A percentile compares a stretch with the other conserved stretches of the same genome.
Evolutionary conservation across 1,140 invertebrate species (phyloP).

Genomic region (Arctopsyche grandis): DNA sequence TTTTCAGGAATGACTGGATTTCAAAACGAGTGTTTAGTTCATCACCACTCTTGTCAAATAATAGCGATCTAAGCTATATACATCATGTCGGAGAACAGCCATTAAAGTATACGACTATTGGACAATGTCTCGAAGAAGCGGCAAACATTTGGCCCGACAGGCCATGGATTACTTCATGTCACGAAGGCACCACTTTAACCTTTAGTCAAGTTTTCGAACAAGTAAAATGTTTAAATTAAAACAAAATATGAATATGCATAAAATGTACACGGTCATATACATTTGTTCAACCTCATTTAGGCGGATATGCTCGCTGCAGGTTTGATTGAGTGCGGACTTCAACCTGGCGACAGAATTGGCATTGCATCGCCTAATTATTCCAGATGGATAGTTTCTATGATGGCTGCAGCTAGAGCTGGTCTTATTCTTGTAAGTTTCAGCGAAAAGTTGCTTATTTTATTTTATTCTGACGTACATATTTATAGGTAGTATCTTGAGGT

Average conservation of each 20-base stretch:
- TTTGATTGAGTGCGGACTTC: constrained; percentile 78
- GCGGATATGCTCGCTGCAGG: constrained; percentile 84
- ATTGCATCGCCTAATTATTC: constrained; percentile 89
- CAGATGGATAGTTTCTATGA: constrained; percentile 83
- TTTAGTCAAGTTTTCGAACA: constrained; percentile 72
- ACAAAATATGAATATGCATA: too few species aligned
- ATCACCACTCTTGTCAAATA: background rate
- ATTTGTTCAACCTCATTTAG: constrained; percentile 59
- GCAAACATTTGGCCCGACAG: constrained; percentile 68
- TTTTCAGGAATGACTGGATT: too few species aligned
- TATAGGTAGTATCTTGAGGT: too few species aligned
- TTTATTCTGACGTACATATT: too few species aligned
- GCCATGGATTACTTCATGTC: constrained; percentile 70
- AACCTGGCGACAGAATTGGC: constrained; percentile 84
- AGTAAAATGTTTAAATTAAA: constrained; percentile 58
- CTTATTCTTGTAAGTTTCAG: constrained; percentile 75
- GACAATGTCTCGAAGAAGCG: constrained; percentile 69
- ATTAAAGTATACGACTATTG: constrained; percentile 71
- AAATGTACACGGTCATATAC: background rate
- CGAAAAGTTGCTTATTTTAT: constrained; percentile 32
- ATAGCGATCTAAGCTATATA: constrained; percentile 59
- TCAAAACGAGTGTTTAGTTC: too few species aligned
- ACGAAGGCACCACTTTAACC: constrained; percentile 72
- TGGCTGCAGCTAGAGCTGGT: constrained; percentile 84
- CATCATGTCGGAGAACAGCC: constrained; percentile 68